Conservation (phyloP, 2,888 invertebrate genomes). For the Pecten maximus region DNA sequence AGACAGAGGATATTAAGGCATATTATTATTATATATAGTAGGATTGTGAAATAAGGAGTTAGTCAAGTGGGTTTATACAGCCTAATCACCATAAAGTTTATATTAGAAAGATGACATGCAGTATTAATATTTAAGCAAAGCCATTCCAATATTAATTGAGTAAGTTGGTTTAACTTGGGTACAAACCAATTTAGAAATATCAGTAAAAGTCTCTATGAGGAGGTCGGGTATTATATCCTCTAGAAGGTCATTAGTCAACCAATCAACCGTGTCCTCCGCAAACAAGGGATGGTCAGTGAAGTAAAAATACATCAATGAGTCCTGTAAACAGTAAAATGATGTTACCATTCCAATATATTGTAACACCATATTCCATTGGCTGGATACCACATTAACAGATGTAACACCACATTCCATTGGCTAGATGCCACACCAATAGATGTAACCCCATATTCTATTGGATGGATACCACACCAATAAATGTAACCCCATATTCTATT, state of each 20-base stretch:
- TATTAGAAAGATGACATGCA: neutral
- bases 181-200: constrained; percentile 66
- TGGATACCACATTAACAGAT: neutral
- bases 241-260: constrained; percentile 68
- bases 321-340: constrained; percentile 56
- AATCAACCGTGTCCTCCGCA: constrained; percentile 67
- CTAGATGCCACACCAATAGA: neutral
- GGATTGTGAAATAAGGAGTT: neutral
- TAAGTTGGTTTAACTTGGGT: constrained; percentile 37
- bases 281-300: constrained; percentile 71
- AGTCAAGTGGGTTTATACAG: neutral
- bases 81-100: neutral
- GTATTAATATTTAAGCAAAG: neutral
- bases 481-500: no score
- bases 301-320: constrained; percentile 62
- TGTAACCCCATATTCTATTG: neutral
- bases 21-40: no score
- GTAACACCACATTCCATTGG: neutral
- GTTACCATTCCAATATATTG: neutral
- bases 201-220: constrained; percentile 71
- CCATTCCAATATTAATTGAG: constrained; percentile 3
- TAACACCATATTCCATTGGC: neutral
- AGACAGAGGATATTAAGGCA: no score
- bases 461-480: neutral
- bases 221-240: constrained; percentile 75